These are phyloP conservation scores for Drosophila hydei DNA, from an alignment of 1,140 invertebrate genomes.

Conservation along the genomic window DNA sequence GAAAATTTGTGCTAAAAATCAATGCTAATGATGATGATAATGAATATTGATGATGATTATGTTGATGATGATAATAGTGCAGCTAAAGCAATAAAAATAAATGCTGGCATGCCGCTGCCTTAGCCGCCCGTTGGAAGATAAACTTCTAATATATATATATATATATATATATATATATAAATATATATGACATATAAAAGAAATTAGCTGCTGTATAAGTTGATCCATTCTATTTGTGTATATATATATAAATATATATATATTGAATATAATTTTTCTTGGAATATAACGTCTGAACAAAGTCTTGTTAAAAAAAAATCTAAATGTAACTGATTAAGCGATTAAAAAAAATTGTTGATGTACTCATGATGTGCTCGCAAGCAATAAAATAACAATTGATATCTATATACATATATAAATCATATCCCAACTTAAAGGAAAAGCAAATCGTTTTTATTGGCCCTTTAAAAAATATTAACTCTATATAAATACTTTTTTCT, in stretches of 20 bases:
- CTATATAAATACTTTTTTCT: constrained; percentile 14
- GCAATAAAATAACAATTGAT: constrained; percentile 21
- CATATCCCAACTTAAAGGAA: constrained; percentile 27
- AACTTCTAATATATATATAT: constrained; percentile 46
- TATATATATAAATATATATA: constrained; percentile 37
- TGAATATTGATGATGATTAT: constrained; percentile 18
- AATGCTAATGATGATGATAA: constrained; percentile 22
- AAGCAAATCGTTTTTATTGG: constrained; percentile 12
- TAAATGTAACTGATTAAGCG: constrained; percentile 34
- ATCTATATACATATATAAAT: constrained; percentile 18
- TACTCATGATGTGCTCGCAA: constrained; percentile 41
- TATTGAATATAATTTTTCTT: constrained; percentile 32
- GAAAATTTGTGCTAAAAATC: constrained; percentile 74
- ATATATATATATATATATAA: constrained; percentile 25
- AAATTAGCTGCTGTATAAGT: constrained; percentile 61
- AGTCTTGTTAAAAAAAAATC: constrained; percentile 43
- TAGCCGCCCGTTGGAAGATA: constrained; percentile 37
- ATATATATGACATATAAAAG: constrained; percentile 12
- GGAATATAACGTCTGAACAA: constrained; percentile 54
- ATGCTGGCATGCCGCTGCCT: constrained; percentile 55
- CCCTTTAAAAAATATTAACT: constrained; percentile 5
- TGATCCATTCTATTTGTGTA: constrained; percentile 47
- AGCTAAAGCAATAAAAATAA: constrained; percentile 49
- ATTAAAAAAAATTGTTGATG: constrained; percentile 29
- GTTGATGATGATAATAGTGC: constrained; percentile 38